Base-by-base conservation (phyloP, 2,888 invertebrate genomes). In the Mythimna loreyi region DNA sequence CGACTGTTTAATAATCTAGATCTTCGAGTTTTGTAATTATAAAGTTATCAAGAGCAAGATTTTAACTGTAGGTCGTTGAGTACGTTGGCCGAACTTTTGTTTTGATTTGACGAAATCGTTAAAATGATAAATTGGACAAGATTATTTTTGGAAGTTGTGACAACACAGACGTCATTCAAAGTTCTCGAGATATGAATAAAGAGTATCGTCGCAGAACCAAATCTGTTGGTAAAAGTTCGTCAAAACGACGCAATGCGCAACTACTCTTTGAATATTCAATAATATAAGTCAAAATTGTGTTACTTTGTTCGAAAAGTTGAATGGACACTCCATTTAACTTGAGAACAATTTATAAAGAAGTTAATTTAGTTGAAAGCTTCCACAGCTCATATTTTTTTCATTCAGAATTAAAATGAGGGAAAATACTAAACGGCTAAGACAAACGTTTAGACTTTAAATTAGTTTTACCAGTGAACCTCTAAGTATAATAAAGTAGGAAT, bases 191-290 rank as follows among this genome's bases (percentile, higher is more conserved):
- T 45, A 71, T 65, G 33, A 63, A 64, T 52, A 76, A 65, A 52
- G 40, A 69, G 49, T 59, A 49, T 53, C 33, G 33, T 40, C 40
- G 62, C 60, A 63, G 23, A 2, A 55, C n/a, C 19, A 50, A 63
- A 64, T 50, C 25, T 62, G 28, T 50, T 5, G 19, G 36, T 40
- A 53, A 60, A 63, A 61, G n/a, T 61, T 63, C 28, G 50, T 66
- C 40, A 69, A 47, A 68, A 52, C 59, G 61, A 62, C 74, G 80
- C 82, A 81, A 72, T 78, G 74, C 74, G 71, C 56, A 58, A 70
- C 66, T 45, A 60, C 55, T 66, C 40, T 72, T 59, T 67, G 30
- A 67, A 78, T 72, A 69, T 80, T 70, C 25, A 56, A 77, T 67
- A 70, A 67, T 30, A 33, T 25, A 58, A 67, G 40, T 69, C 58